Evolutionary conservation across 2,797 vertebrate species (phyloP).

Genomic region (Neosalanx taihuensis): DNA sequence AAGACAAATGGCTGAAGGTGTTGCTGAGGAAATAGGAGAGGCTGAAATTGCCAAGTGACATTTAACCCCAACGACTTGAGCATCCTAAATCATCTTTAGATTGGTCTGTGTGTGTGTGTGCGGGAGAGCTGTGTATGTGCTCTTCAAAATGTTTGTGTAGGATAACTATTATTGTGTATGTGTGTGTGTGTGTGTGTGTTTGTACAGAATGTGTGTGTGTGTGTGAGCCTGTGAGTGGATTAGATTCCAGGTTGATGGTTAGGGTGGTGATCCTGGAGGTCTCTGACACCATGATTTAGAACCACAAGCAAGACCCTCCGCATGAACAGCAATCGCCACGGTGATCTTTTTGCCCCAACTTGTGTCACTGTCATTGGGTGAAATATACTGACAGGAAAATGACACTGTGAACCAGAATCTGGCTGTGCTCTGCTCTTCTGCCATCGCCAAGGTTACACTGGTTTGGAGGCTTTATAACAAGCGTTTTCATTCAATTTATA

Average conservation of each 20-base stretch:
- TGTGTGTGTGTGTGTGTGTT: background rate
- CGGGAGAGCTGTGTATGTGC: slow-evolving; percentile 1
- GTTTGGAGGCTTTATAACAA: slow-evolving; percentile 24
- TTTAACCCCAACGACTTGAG: slow-evolving; percentile 22
- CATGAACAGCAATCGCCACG: slow-evolving; percentile 44
- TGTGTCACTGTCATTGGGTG: slow-evolving; percentile 42
- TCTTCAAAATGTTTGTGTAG: too few species aligned
- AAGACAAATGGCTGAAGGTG: slow-evolving; percentile 3
- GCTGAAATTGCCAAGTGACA: slow-evolving; percentile 32
- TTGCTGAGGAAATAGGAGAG: slow-evolving; percentile 16
- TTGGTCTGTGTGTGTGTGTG: slow-evolving; percentile 13
- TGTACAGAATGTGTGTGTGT: background rate
- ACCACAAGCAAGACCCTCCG: slow-evolving; percentile 29
- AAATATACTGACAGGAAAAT: slow-evolving; percentile 43
- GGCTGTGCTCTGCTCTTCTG: slow-evolving; percentile 15
- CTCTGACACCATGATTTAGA: slow-evolving; percentile 21
- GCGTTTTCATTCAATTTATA: too few species aligned
- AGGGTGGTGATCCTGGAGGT: slow-evolving; percentile 11
- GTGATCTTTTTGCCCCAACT: slow-evolving; percentile 31
- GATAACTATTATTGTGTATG: background rate
- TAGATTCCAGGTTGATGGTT: slow-evolving; percentile 1
- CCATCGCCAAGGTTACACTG: slow-evolving; percentile 16
- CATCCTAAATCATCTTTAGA: slow-evolving; percentile 27
- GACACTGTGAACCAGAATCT: slow-evolving; percentile 14
- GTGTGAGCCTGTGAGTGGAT: slow-evolving; percentile 3